Conservation (phyloP, 2,113 vertebrate genomes). For the Pantherophis guttatus region DNA sequence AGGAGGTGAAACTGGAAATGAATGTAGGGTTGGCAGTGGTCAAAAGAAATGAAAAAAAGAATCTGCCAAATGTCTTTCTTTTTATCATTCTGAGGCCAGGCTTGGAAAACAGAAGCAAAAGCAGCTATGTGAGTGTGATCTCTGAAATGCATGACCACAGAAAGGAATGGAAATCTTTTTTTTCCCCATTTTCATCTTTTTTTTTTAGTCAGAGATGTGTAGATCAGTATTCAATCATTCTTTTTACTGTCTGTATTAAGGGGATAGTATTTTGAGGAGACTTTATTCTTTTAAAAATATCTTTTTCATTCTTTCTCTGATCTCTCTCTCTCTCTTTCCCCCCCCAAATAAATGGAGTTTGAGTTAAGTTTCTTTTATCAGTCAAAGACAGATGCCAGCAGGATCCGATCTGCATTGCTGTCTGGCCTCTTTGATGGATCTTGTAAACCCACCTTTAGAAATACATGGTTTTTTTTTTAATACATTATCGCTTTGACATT, state of each 20-base stretch:
- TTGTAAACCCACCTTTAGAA: not conserved
- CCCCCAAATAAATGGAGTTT: not conserved
- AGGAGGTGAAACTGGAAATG: not conserved
- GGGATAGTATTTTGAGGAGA: not conserved
- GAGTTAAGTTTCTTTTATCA: not conserved
- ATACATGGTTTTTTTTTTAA: not conserved
- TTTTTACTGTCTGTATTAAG: not conserved
- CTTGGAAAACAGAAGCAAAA: not conserved
- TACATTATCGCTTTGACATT: not conserved
- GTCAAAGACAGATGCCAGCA: not conserved
- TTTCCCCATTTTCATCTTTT: not conserved
- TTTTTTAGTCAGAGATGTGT: not conserved
- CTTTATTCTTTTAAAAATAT: not conserved
- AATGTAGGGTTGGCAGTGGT: not conserved
- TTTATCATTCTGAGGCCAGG: not conserved
- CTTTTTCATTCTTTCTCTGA: not conserved
- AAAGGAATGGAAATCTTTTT: not conserved
- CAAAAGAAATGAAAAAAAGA: not conserved
- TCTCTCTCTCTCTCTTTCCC: not conserved
- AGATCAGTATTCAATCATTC: not conserved
- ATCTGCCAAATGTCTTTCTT: not conserved
- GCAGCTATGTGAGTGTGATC: not conserved
- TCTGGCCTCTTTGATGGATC: not conserved
- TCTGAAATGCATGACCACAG: not conserved
- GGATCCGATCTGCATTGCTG: not conserved